These are phyloP conservation scores for Blera fallax DNA, from an alignment of 2,888 invertebrate species.

Conservation along the genomic window DNA sequence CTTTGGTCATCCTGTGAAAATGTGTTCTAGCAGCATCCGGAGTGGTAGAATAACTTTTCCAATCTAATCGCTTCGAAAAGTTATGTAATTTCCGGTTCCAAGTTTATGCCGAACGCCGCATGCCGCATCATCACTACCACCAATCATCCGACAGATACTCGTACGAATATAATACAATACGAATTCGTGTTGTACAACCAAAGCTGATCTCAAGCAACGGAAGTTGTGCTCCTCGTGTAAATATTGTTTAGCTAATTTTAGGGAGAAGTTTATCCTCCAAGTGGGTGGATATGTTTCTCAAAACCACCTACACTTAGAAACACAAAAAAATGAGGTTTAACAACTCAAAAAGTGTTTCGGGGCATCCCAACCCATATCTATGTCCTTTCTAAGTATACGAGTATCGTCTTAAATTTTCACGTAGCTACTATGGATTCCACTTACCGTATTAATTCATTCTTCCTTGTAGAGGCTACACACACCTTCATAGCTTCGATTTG, in stretches of 20 bases:
- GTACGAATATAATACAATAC: background rate
- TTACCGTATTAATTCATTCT: background rate
- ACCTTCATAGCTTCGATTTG: background rate
- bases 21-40: constrained; percentile 5
- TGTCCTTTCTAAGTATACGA: background rate
- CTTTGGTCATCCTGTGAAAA: background rate
- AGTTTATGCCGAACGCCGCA: constrained; percentile 5
- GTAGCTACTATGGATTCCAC: background rate
- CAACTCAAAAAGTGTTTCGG: background rate
- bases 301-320: background rate
- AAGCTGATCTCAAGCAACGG: background rate
- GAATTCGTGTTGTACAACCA: background rate
- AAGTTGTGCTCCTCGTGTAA: background rate
- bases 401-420: constrained; percentile 3
- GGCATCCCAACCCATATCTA: background rate
- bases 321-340: background rate
- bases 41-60: constrained; percentile 58
- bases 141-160: constrained; percentile 7
- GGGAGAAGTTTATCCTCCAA: background rate
- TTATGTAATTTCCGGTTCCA: constrained; percentile 44
- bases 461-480: background rate
- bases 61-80: constrained; percentile 59
- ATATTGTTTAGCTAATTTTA: background rate
- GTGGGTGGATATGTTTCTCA: background rate
- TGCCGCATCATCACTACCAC: constrained; percentile 8